phyloP scores from a whole-genome alignment of 2,113 vertebrate genomes.

The Trogon surrucura region DNA sequence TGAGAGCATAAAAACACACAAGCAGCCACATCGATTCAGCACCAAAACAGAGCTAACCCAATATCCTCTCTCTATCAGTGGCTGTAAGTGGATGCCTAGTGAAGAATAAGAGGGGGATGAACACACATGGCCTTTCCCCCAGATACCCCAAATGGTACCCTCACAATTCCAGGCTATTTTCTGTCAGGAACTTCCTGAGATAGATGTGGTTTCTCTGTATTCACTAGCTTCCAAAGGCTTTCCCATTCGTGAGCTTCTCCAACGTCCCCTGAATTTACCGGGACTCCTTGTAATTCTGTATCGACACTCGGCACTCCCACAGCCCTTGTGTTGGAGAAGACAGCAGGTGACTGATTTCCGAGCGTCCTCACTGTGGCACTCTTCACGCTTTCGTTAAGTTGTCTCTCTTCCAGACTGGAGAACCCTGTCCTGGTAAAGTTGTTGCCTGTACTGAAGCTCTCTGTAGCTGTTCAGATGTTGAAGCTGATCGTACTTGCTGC shows the following conservation, averaged over 20 bases:
- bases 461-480: not conserved
- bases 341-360: not conserved
- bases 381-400: not conserved
- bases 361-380: not conserved
- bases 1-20: not conserved
- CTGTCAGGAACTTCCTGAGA: not conserved
- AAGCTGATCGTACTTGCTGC: not conserved
- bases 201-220: not conserved
- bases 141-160: not conserved
- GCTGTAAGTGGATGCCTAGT: not conserved
- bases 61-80: not conserved
- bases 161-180: not conserved
- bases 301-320: fast-evolving
- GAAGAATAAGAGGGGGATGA: not conserved
- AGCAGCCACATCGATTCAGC: not conserved
- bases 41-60: not conserved
- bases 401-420: not conserved
- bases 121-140: not conserved
- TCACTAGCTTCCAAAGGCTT: not conserved
- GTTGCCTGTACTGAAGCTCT: not conserved
- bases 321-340: not conserved
- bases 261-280: not conserved
- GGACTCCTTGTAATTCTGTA: not conserved
- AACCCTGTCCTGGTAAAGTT: not conserved
- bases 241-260: not conserved